Evolutionary conservation across 2,888 invertebrate genomes (phyloP), one percentile per base, ranked within the genome.

Genomic region (Allygus modestus): DNA sequence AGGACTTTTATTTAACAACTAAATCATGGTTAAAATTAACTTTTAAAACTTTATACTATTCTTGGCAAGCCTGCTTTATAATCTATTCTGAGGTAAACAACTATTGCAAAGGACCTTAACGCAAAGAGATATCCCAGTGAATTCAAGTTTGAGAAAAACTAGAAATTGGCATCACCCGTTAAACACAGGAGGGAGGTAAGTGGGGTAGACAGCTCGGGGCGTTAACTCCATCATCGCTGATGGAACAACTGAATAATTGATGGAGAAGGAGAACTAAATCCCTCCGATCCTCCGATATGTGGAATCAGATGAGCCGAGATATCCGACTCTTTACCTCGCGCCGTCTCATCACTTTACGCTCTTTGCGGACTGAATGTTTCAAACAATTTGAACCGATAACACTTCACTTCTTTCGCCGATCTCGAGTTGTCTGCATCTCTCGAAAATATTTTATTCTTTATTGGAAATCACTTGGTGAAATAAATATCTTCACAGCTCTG

Each of bases 201-300:
- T 43, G 43, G 41, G 5, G n/a, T 20, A 73, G 73, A 43, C 73
- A 69, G 77, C 46, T 46, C 7, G 5, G 12, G 12, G 46, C 51
- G 46, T 77, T 77, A 77, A 77, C 77, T 43, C 77, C 9, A 77
- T 77, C 77, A 51, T 77, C 77, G 28, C 77, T 77, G 77, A 51
- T 77, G 77, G 77, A 77, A 77, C 46, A 51, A 43, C 51, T 77
- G 77, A 77, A 77, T 77, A 43, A 77, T 77, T 51, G 37, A 77
- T 77, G n/a, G 2, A 41, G 77, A 43, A 43, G 77, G 77, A 28
- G 46, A 77, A 46, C 28, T 77, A 77, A 77, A 77, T 77, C 77
- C 77, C 28, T 28, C 28, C 15, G 43, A 69, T 69, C 33, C 58
- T 69, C 23, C 73, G 73, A 77, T 77, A 51, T 46, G 46, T 77